Evolutionary conservation across 1,140 invertebrate genomes (phyloP).

Genomic region (Holotrichia oblita): DNA sequence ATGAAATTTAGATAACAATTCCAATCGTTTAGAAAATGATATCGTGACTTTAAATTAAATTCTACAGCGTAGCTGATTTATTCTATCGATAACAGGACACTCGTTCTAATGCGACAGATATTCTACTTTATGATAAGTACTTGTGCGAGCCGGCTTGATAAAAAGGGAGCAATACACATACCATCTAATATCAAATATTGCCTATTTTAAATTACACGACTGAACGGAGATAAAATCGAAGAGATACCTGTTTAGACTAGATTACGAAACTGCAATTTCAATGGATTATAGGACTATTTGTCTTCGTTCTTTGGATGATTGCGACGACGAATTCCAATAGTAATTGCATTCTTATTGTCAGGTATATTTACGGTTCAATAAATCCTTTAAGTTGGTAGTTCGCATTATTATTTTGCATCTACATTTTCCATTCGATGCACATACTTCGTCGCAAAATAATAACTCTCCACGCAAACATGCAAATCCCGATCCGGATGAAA

Average conservation of each 20-base stretch:
- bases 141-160: too few relatives aligned
- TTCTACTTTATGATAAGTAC: background rate
- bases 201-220: too few relatives aligned
- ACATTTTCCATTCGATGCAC: conserved; percentile 28
- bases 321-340: conserved; percentile 36
- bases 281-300: conserved; percentile 35
- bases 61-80: background rate
- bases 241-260: background rate
- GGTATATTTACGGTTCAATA: conserved; percentile 43
- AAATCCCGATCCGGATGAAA: background rate
- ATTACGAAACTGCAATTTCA: conserved; percentile 41
- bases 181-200: too few relatives aligned
- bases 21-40: background rate
- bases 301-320: conserved; percentile 42
- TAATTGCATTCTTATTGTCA: conserved; percentile 41
- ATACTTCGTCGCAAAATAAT: background rate
- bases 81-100: background rate
- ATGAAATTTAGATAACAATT: background rate
- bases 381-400: conserved; percentile 39
- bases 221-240: too few relatives aligned
- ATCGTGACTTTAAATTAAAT: background rate
- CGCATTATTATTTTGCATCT: conserved; percentile 28
- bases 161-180: too few relatives aligned
- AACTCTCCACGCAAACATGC: background rate
- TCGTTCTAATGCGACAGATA: background rate